These are phyloP conservation scores for Antennarius maculatus DNA, from an alignment of 2,797 vertebrate species.

Conservation along the genomic window DNA sequence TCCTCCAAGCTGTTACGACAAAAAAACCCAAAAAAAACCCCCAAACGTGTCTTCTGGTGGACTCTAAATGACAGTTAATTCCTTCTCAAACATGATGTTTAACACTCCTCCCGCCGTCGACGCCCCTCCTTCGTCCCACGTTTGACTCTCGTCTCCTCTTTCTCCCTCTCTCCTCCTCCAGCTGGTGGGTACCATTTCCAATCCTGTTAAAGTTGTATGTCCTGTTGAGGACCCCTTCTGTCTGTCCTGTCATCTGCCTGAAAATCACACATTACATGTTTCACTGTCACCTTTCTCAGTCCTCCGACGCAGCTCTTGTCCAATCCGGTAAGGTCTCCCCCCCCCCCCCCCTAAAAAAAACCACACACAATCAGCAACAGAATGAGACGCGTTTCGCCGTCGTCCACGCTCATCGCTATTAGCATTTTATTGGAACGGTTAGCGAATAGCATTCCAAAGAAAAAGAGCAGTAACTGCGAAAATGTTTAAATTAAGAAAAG, in stretches of 20 bases:
- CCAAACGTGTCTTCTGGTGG: constrained; percentile 27
- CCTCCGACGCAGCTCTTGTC: constrained; percentile 58
- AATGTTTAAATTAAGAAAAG: neutral
- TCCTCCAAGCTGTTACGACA: constrained; percentile 25
- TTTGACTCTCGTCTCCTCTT: constrained; percentile 67
- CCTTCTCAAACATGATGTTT: constrained; percentile 33
- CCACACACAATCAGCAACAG: constrained; percentile 42
- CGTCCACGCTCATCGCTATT: constrained; percentile 1
- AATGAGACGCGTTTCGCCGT: constrained; percentile 22
- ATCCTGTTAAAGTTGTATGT: constrained; percentile 76
- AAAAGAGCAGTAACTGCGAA: neutral
- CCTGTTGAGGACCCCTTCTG: constrained; percentile 64
- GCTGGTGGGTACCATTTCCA: constrained; percentile 75
- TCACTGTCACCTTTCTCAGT: constrained; percentile 56
- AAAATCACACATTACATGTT: constrained; percentile 67
- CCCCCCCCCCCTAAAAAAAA: constrained; percentile 23
- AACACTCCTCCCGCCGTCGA: constrained; percentile 22
- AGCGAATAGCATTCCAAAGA: constrained; percentile 1
- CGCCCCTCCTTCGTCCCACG: constrained; percentile 56
- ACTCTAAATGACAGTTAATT: constrained; percentile 56
- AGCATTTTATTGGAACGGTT: neutral
- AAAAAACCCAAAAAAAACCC: constrained; percentile 10
- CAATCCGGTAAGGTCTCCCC: constrained; percentile 43
- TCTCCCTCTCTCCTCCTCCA: constrained; percentile 63
- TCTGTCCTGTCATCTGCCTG: constrained; percentile 65